A percentile compares a stretch with the other conserved stretches of the same genome.
Conservation (phyloP, 2,888 invertebrate species). For the Panzeria rudis region DNA sequence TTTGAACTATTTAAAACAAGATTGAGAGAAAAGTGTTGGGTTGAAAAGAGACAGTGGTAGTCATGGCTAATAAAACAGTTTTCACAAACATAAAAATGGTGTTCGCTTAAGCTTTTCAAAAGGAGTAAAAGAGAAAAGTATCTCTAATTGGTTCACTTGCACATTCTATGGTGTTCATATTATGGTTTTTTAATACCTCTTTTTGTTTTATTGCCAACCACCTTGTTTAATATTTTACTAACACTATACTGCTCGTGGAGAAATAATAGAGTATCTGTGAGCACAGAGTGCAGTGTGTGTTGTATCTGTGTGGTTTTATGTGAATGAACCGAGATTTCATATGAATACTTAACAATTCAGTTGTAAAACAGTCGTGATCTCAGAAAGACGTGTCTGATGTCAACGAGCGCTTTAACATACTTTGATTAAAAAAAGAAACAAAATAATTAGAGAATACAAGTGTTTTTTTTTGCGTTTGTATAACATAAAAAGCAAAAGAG, state of each 20-base stretch:
- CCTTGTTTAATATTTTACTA: conserved; percentile 10
- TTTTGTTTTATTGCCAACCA: conserved; percentile 44
- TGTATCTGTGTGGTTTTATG: conserved; percentile 38
- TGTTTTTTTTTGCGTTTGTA: conserved; percentile 61
- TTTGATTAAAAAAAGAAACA: conserved; percentile 30
- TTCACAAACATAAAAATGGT: conserved; percentile 63
- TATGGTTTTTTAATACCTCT: neutral
- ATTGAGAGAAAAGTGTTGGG: neutral
- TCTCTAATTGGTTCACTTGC: neutral
- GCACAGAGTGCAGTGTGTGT: conserved; percentile 20
- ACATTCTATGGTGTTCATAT: neutral
- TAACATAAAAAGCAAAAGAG: conserved; percentile 28
- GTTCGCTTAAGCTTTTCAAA: neutral
- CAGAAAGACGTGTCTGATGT: conserved; percentile 82
- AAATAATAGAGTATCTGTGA: conserved; percentile 52
- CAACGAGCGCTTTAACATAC: conserved; percentile 72
- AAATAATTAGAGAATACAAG: conserved; percentile 60
- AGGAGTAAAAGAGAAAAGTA: neutral
- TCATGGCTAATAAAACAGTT: neutral
- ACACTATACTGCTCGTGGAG: conserved; percentile 25
- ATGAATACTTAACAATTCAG: conserved; percentile 77
- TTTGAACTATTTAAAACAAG: neutral
- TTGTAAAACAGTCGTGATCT: conserved; percentile 84
- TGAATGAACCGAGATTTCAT: conserved; percentile 74
- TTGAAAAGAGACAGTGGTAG: conserved; percentile 12